These are phyloP conservation scores for Harpalus rubripes DNA, from an alignment of 2,888 invertebrate genomes.

Conservation along the genomic window DNA sequence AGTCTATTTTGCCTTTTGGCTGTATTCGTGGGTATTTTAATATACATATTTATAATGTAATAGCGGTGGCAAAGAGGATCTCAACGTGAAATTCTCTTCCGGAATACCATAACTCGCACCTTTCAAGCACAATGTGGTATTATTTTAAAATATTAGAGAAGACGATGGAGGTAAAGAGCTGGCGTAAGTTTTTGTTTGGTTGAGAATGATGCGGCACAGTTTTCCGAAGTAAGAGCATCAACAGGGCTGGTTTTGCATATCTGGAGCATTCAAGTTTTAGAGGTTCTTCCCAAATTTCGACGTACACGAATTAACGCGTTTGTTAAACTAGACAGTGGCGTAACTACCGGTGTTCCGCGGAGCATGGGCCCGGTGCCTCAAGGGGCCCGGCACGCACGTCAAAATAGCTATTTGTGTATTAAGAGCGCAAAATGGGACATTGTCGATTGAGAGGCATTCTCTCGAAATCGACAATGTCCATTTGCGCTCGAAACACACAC, in stretches of 20 bases:
- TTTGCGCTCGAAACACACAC: too few relatives aligned
- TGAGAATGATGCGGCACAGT: neutral
- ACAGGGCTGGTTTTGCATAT: neutral
- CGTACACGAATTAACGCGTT: too few relatives aligned
- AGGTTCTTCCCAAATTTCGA: too few relatives aligned
- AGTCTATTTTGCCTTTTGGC: neutral
- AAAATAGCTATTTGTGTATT: too few relatives aligned
- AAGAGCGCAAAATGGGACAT: too few relatives aligned
- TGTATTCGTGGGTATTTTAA: neutral
- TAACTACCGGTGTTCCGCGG: too few relatives aligned
- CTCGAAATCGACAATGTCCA: too few relatives aligned
- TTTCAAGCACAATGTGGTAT: conserved; percentile 36
- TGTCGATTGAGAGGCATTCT: too few relatives aligned
- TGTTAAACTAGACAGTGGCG: too few relatives aligned
- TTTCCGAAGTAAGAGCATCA: neutral
- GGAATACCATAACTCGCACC: conserved; percentile 31
- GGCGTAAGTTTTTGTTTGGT: conserved; percentile 2
- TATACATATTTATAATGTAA: conserved; percentile 24
- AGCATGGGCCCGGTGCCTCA: too few relatives aligned
- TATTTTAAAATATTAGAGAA: conserved; percentile 36
- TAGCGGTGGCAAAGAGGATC: neutral
- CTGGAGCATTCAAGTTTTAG: neutral
- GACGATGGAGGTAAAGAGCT: neutral
- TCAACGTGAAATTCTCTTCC: conserved; percentile 5
- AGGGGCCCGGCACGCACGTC: too few relatives aligned